Evolutionary conservation across 1,140 invertebrate genomes (phyloP).

Genomic region (Thaumetopoea pityocampa): DNA sequence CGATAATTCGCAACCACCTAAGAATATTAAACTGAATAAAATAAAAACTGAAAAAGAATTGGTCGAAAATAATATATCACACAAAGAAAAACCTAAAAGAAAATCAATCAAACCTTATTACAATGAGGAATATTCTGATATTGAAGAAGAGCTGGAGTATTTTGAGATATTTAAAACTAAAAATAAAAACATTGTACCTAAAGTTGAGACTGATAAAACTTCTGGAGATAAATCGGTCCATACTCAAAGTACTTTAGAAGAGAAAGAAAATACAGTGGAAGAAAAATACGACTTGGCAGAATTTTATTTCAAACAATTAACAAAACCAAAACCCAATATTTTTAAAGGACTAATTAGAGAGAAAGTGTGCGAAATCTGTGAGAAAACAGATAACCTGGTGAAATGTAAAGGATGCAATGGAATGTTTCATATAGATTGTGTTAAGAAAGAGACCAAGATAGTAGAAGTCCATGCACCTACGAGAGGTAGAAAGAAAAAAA

Average conservation of each 20-base stretch:
- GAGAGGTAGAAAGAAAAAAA: conserved; percentile 61
- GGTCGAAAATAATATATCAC: conserved; percentile 18
- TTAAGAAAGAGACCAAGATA: conserved; percentile 39
- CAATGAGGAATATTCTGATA: conserved; percentile 55
- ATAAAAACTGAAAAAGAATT: conserved; percentile 39
- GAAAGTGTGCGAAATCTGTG: conserved; percentile 82
- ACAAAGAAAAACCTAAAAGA: conserved; percentile 58
- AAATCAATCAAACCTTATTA: conserved; percentile 47
- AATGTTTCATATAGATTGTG: conserved; percentile 75
- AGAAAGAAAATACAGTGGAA: conserved; percentile 17
- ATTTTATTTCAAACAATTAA: conserved; percentile 51
- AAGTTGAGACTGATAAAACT: conserved; percentile 3
- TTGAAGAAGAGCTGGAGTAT: conserved; percentile 47
- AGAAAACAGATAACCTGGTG: conserved; percentile 77
- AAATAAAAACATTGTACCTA: conserved; percentile 20
- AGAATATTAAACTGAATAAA: conserved; percentile 44
- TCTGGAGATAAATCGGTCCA: not conserved
- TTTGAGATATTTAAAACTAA: conserved; percentile 41
- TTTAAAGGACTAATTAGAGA: conserved; percentile 79
- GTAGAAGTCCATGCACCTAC: conserved; percentile 26
- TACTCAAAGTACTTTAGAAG: conserved; percentile 5
- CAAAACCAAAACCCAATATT: conserved; percentile 71
- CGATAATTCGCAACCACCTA: conserved; percentile 25
- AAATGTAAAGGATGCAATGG: conserved; percentile 80
- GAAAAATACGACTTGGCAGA: conserved; percentile 44